Conservation (phyloP, 2,113 vertebrate species). For the Pholis gunnellus region DNA sequence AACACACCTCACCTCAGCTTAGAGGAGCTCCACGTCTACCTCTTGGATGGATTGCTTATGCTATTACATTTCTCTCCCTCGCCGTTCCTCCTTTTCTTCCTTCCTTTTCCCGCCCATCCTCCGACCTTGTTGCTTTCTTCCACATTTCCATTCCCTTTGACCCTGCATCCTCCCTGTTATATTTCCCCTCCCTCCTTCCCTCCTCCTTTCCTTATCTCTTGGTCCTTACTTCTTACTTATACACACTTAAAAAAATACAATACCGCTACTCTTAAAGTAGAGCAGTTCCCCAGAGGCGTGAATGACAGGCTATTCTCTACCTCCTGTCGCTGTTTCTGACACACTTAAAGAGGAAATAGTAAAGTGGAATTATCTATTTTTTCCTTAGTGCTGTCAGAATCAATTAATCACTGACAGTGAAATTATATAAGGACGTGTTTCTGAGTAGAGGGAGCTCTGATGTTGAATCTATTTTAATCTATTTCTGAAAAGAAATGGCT, state of each 20-base stretch:
- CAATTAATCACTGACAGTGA: slow-evolving; percentile 54
- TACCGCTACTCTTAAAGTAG: slow-evolving; percentile 73
- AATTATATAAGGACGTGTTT: slow-evolving; percentile 51
- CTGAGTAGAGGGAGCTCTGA: slow-evolving; percentile 25
- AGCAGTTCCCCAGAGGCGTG: slow-evolving; percentile 75
- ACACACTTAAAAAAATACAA: slow-evolving; percentile 61
- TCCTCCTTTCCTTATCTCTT: background rate
- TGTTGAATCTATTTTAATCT: slow-evolving; percentile 44
- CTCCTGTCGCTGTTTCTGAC: slow-evolving; percentile 74
- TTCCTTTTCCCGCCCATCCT: background rate
- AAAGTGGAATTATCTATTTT: slow-evolving; percentile 67
- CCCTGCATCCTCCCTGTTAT: background rate
- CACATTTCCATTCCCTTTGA: background rate
- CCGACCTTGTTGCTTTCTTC: background rate
- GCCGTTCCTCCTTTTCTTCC: background rate
- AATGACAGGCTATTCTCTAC: slow-evolving; percentile 74
- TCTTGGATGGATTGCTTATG: slow-evolving; percentile 5
- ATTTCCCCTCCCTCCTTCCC: background rate
- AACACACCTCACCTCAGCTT: slow-evolving; percentile 27
- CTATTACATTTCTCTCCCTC: background rate
- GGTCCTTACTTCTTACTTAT: slow-evolving; percentile 29
- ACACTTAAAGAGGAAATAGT: slow-evolving; percentile 69
- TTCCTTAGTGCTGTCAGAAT: slow-evolving; percentile 60
- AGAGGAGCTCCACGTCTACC: background rate
- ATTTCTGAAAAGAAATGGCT: slow-evolving; percentile 40